A percentile compares a stretch with the other conserved stretches of the same genome.
Conservation (phyloP, 2,888 invertebrate genomes). For the Nephrotoma appendiculata region DNA sequence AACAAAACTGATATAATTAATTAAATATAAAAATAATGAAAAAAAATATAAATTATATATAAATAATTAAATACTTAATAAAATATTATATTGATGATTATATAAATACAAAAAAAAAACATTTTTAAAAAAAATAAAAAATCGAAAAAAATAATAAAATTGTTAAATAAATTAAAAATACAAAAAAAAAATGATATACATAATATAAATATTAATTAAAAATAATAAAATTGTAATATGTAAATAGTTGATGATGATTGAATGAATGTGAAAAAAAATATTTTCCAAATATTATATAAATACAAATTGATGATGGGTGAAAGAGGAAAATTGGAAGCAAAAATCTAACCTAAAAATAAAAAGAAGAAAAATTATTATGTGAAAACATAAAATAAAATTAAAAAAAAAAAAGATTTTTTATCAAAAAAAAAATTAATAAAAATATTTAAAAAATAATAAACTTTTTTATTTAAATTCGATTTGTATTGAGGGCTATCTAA, state of each 20-base stretch:
- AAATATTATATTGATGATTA: background rate
- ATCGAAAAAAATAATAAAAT: background rate
- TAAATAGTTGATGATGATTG: background rate
- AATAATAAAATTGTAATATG: background rate
- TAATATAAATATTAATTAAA: background rate
- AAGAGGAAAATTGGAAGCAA: background rate
- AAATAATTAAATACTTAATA: background rate
- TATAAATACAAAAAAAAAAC: background rate
- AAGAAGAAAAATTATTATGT: background rate
- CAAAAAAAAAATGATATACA: background rate
- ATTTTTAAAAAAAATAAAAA: background rate
- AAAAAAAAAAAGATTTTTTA: background rate
- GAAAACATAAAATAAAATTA: background rate
- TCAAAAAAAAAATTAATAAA: background rate
- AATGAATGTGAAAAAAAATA: background rate
- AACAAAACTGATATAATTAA: background rate
- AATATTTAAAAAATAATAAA: background rate
- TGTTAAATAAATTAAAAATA: background rate
- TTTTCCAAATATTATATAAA: background rate
- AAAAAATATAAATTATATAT: background rate
- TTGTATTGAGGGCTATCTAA: too few species aligned
- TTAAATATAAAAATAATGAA: background rate
- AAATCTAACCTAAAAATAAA: background rate
- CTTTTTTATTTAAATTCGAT: background rate
- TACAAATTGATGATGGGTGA: background rate